These are phyloP conservation scores for Eleutherodactylus coqui DNA, from an alignment of 2,797 vertebrate species.

Conservation along the genomic window DNA sequence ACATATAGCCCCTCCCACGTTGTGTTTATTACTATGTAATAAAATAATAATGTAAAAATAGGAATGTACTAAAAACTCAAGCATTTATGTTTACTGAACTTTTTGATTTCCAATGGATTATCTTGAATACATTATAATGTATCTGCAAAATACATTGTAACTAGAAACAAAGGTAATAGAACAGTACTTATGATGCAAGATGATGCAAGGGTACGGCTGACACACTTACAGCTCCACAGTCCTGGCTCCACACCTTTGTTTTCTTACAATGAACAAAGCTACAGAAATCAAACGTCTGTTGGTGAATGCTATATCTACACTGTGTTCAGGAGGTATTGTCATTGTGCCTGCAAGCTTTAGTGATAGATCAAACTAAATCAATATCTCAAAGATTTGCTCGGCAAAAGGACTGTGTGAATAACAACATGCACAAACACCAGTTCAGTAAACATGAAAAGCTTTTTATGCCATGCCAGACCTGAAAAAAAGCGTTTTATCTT, in stretches of 20 bases:
- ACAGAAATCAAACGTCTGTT: conserved; percentile 28
- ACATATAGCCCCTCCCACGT: too few species aligned
- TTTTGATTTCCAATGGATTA: too few species aligned
- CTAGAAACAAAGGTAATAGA: background rate
- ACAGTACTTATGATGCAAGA: background rate
- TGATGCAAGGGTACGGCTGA: background rate
- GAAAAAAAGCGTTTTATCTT: conserved; percentile 14
- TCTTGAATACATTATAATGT: background rate
- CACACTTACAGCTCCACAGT: background rate
- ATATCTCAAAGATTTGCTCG: conserved; percentile 39
- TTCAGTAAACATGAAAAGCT: conserved; percentile 43
- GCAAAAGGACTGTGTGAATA: conserved; percentile 39
- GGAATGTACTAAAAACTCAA: too few species aligned
- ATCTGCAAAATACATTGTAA: background rate
- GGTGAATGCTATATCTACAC: conserved; percentile 28
- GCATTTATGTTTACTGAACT: too few species aligned
- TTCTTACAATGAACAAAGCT: conserved; percentile 36
- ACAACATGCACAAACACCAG: conserved; percentile 40
- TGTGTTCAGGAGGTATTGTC: conserved; percentile 33
- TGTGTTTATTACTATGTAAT: too few species aligned
- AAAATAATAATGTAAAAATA: too few species aligned
- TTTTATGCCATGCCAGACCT: conserved; percentile 51
- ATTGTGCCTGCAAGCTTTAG: conserved; percentile 26
- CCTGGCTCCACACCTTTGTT: conserved; percentile 33
- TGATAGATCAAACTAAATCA: conserved; percentile 46